Conservation (phyloP, 2,797 vertebrate genomes). For the Pseudochirops corinnae region DNA sequence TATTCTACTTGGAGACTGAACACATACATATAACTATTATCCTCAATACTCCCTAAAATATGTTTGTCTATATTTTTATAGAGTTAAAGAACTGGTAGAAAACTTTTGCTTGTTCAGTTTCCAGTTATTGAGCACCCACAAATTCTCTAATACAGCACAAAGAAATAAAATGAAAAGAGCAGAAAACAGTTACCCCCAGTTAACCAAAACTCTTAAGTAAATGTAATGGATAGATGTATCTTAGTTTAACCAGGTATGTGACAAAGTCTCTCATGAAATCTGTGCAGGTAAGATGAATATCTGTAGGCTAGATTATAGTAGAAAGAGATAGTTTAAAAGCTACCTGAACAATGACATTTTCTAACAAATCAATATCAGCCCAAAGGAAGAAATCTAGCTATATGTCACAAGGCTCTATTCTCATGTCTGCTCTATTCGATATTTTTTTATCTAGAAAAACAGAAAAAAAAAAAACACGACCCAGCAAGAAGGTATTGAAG, state of each 20-base stretch:
- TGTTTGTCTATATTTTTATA: background rate
- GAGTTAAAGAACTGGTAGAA: background rate
- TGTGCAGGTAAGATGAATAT: background rate
- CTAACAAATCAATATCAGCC: background rate
- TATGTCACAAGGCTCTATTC: background rate
- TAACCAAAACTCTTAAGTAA: background rate
- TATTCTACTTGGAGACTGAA: background rate
- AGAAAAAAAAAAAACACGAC: background rate
- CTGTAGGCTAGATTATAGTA: background rate
- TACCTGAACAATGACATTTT: background rate
- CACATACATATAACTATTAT: background rate
- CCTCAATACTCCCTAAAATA: background rate
- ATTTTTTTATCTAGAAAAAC: background rate
- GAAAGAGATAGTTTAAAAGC: background rate
- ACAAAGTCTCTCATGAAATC: background rate
- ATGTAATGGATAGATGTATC: background rate
- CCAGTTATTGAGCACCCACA: background rate
- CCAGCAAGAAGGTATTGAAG: background rate
- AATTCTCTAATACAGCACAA: background rate
- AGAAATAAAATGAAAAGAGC: background rate
- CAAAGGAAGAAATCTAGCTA: background rate
- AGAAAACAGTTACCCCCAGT: background rate
- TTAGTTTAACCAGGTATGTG: background rate
- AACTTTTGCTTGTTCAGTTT: background rate
- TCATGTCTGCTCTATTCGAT: background rate